phyloP scores from a whole-genome alignment of 2,113 vertebrate genomes.

The Helogale parvula region DNA sequence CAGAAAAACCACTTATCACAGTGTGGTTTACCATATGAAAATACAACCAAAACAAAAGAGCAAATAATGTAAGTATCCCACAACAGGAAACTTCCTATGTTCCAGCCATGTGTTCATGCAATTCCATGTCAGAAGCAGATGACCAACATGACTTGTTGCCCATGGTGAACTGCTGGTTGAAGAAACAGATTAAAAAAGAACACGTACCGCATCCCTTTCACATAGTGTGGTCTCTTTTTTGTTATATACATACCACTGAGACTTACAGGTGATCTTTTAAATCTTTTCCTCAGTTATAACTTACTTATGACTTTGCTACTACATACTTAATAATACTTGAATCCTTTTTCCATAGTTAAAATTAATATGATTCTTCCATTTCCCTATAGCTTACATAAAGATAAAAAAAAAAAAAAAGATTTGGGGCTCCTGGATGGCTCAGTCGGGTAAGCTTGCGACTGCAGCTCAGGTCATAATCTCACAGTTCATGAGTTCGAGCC shows the following conservation, averaged over 20 bases:
- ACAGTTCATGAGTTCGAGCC: too few species aligned
- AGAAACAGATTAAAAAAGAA: neutral
- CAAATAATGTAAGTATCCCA: neutral
- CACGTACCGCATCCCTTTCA: neutral
- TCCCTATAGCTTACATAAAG: neutral
- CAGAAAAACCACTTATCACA: neutral
- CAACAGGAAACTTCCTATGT: neutral
- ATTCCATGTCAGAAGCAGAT: neutral
- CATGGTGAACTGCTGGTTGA: neutral
- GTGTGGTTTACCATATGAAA: neutral
- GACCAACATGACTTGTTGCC: neutral
- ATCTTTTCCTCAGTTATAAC: neutral
- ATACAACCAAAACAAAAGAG: neutral
- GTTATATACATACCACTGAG: neutral
- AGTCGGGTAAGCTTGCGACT: too few species aligned
- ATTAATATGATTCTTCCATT: slow-evolving; percentile 3
- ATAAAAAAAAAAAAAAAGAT: neutral
- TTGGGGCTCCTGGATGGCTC: neutral
- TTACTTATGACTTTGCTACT: neutral
- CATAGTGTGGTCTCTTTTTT: neutral
- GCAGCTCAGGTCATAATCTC: too few species aligned
- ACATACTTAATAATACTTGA: too few species aligned
- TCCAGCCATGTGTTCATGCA: neutral
- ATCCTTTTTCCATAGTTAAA: slow-evolving; percentile 25
- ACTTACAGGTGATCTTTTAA: neutral